A percentile compares a stretch with the other conserved stretches of the same genome.
These are phyloP conservation scores for Cyanoramphus novaezelandiae DNA, from an alignment of 2,113 vertebrate genomes.

Conservation along the genomic window DNA sequence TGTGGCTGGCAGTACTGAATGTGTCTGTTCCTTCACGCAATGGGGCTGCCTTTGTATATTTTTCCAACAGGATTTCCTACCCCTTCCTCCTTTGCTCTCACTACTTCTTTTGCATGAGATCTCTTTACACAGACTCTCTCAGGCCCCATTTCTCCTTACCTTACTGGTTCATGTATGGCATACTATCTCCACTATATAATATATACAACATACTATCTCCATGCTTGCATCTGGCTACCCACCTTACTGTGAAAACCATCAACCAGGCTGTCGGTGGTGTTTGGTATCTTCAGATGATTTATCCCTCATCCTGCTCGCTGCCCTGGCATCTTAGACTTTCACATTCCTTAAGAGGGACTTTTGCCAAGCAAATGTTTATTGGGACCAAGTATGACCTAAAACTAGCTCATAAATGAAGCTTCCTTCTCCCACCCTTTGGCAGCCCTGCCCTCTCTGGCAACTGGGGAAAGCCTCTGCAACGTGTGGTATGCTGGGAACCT, in stretches of 20 bases:
- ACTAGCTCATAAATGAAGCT: background rate
- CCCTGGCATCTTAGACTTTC: background rate
- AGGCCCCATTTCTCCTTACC: background rate
- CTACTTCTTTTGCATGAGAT: background rate
- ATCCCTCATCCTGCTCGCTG: background rate
- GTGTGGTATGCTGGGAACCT: slow-evolving; percentile 27
- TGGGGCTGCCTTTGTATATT: background rate
- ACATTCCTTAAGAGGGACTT: background rate
- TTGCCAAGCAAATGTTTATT: background rate
- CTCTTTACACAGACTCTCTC: background rate
- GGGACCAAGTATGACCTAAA: background rate
- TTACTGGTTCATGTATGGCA: fast-evolving
- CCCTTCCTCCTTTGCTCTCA: background rate
- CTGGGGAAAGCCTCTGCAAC: slow-evolving; percentile 21
- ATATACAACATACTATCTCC: fast-evolving
- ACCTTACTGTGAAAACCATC: background rate
- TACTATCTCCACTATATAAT: background rate
- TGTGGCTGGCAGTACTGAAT: background rate
- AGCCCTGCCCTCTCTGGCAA: background rate
- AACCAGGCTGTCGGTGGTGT: background rate
- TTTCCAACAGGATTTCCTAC: background rate
- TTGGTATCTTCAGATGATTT: background rate
- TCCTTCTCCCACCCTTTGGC: background rate
- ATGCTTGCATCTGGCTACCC: background rate
- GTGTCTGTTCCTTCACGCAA: background rate